Conservation (phyloP, 2,888 invertebrate genomes). For the Lochmaea capreae region DNA sequence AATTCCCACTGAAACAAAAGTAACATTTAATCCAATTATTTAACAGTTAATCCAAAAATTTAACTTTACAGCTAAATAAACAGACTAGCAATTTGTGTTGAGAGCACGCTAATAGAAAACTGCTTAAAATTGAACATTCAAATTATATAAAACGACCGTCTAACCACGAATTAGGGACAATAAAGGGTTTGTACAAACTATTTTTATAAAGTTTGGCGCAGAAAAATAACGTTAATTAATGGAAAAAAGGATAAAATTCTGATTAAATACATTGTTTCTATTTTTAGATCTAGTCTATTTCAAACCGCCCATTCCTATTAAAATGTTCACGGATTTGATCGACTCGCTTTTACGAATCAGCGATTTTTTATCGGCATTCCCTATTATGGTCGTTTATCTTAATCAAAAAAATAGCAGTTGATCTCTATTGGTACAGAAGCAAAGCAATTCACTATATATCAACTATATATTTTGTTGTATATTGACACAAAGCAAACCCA, state of each 20-base stretch:
- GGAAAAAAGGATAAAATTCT: no score
- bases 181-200: not conserved
- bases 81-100: constrained; percentile 29
- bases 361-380: not conserved
- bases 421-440: constrained; percentile 19
- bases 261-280: not conserved
- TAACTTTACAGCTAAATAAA: constrained; percentile 18
- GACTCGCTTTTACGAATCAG: not conserved
- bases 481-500: constrained; percentile 18
- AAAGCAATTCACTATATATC: constrained; percentile 20
- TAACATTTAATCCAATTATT: constrained; percentile 19
- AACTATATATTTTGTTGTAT: constrained; percentile 8
- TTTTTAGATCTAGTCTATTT: not conserved
- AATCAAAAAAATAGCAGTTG: constrained; percentile 19
- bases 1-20: constrained; percentile 22
- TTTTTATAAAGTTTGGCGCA: not conserved
- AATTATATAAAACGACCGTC: constrained; percentile 21
- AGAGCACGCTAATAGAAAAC: constrained; percentile 12
- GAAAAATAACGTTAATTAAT: no score
- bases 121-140: constrained; percentile 12
- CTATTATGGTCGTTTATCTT: constrained; percentile 8
- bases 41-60: constrained; percentile 25
- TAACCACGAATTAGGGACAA: constrained; percentile 4
- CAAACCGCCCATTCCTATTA: not conserved
- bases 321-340: not conserved